Evolutionary conservation across 2,113 vertebrate genomes (phyloP), one percentile per base, ranked within the genome.

Genomic region (Psittacara wagleri): DNA sequence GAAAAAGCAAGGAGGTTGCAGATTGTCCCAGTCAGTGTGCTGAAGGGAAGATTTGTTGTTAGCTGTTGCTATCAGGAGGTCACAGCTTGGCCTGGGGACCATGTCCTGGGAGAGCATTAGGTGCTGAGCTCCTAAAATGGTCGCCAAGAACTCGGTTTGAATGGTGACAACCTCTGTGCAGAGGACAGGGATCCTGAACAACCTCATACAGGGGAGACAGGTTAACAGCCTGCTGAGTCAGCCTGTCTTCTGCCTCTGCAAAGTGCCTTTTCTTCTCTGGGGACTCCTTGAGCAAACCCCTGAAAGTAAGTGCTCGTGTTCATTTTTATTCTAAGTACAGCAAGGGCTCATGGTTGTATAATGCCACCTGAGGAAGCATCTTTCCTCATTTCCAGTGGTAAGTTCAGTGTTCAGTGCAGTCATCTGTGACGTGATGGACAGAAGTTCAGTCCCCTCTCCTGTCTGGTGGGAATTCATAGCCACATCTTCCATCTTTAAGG

Each of bases 271-370:
- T 90, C 23, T 87, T 63, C 43, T 35, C 61, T 61, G 31, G 69
- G 33, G 16, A 46, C 51, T 75, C 39, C 55, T 89, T 55, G 66
- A 81, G 61, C 33, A 89, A 68, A 76, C 46, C 78, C 17, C 37
- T 39, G 55, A 68, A 90, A 94, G n/a, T 48, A 33, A 52, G n/a
- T 43, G 31, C 17, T 74, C 0, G 0, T 43, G 43, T 35, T 79
- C 33, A 57, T 96, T 94, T 86, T 89, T 52, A 79, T 95, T 87
- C 84, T 19, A 48, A 84, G 31, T 70, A 51, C 35, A 94, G 46
- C 33, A 62, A 80, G 7, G 19, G 37, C 70, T 90, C 72, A 35
- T 59, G 68, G 35, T 16, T 94, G 39, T 73, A 8, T 79, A 83
- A 81, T 49, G 62, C 10, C 54, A 69, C 39, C 61, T 72, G 55